Evolutionary conservation across 2,113 vertebrate species (phyloP), one percentile per base, ranked within the genome.

Genomic region (Stegastes partitus): DNA sequence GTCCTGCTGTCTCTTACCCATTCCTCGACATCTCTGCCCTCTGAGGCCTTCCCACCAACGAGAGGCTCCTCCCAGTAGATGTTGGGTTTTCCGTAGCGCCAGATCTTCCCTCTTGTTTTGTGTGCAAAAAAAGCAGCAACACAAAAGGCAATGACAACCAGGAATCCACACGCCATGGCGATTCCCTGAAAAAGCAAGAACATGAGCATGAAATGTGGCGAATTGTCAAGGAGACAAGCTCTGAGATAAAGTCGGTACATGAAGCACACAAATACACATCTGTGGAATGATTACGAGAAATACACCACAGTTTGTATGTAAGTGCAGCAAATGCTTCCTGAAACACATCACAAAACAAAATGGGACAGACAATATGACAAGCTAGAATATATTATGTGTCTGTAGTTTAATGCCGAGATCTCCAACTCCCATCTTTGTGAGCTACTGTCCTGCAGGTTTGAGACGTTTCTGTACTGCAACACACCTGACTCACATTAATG

Each of bases 21-120:
- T 34, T 98, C 96, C 87, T 97, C 96, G 19, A 97, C 96, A 3
- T 98, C 94, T 74, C 96, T 94, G 7, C 97, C 97, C 63, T 96
- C 96, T 0, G 93, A 87, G 45, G 90, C 83, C 68, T 89, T 86
- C 18, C 78, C 92, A 11, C 84, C 87, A 0, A 88, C 87, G 0
- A 94, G 89, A 0, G 94, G 93, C 67, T 91, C 84, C 0, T 96
- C 94, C 97, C 97, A 98, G 82, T 94, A 93, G 68, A 97, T 95
- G 82, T 98, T 98, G 0, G 79, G 93, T 47, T 97, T 96, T 0
- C 97, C 97, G 0, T 95, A 95, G 26, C 89, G 93, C 96, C 96
- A 97, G 81, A 98, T 97, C 87, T 94, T 96, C 67, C 95, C 94
- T 50, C 97, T 94, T 0, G 96, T 97, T 77, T 92, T 96, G 21